Evolutionary conservation across 2,797 vertebrate species (phyloP).

Genomic region (Lates japonicus): DNA sequence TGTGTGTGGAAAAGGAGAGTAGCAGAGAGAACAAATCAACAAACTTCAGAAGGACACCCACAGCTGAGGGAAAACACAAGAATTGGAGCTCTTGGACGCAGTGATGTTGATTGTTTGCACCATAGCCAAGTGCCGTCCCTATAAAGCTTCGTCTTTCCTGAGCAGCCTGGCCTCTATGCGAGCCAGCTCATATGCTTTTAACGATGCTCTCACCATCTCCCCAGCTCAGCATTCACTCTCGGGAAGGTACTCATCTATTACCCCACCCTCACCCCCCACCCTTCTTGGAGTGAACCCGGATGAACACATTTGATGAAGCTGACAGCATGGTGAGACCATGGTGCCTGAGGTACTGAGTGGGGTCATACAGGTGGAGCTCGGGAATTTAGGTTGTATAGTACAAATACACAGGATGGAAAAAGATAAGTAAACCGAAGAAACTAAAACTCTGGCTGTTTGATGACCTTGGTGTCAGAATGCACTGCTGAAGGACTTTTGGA

Average conservation of each 20-base stretch:
- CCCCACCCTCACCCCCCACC: slow-evolving; percentile 7
- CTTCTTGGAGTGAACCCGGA: slow-evolving; percentile 43
- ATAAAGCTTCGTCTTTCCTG: slow-evolving; percentile 79
- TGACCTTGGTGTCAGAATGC: slow-evolving; percentile 40
- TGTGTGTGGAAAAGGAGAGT: neutral
- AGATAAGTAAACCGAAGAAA: slow-evolving; percentile 47
- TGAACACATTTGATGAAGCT: slow-evolving; percentile 62
- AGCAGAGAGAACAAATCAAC: slow-evolving; percentile 24
- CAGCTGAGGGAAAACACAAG: slow-evolving; percentile 23
- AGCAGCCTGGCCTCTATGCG: slow-evolving; percentile 64
- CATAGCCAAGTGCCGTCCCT: slow-evolving; percentile 73
- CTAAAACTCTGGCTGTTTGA: slow-evolving; percentile 33
- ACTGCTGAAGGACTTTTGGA: slow-evolving; percentile 18
- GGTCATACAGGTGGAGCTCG: slow-evolving; percentile 53
- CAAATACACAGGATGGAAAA: slow-evolving; percentile 13
- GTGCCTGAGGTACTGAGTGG: slow-evolving; percentile 34
- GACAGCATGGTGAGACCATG: too few species aligned
- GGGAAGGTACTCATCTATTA: slow-evolving; percentile 74
- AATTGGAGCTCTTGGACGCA: slow-evolving; percentile 67
- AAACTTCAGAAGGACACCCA: slow-evolving; percentile 61
- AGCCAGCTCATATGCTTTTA: slow-evolving; percentile 77
- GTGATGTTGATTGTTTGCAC: slow-evolving; percentile 77
- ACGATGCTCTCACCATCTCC: slow-evolving; percentile 71
- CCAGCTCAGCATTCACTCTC: slow-evolving; percentile 65
- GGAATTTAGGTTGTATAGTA: slow-evolving; percentile 38